Base-by-base conservation (phyloP, 2,888 invertebrate genomes). In the Papilio protenor region DNA sequence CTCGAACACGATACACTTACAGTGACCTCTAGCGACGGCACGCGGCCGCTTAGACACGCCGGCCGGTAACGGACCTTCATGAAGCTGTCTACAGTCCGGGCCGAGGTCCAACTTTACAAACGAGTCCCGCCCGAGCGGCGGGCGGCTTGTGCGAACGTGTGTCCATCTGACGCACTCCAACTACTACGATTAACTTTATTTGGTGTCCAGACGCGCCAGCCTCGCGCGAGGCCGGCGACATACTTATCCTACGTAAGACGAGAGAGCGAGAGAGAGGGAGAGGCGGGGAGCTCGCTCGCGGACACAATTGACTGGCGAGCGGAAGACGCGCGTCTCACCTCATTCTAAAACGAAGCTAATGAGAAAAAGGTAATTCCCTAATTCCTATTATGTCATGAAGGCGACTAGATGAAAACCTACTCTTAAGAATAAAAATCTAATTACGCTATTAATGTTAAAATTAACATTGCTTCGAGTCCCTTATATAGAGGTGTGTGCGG, bases 371-470 rank as follows among this genome's bases (percentile, higher is more conserved):
- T 91, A 93, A 91, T 86, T 91, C 92, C 92, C 92, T 94, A 94
- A 89, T 88, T 92, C 90, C 92, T 92, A 93, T 94, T 93, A 91
- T 85, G 89, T 91, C 93, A 94, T 92, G 90, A 94, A 94, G 94
- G 94, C 94, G 93, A 92, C 94, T 94, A 94, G 91, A 94, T 93
- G 94, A 93, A 94, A 93, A 91, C 92, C 94, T 94, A 94, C 94
- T 87, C 93, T 94, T 94, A 94, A 87, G 89, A 92, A 94, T 94
- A 94, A 93, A 94, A 93, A 89, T 93, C 93, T 94, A 94, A 93
- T 92, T 94, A 94, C 87, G 85, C 89, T 93, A 93, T 89, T 88
- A 91, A 92, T 92, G 90, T 94, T 94, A 94, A 93, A 94, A 94
- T 94, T 94, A 94, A 94, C 93, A 94, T 94, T 94, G 94, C 94